Percentiles rank a stretch among this genome's conserved stretches.
Evolutionary conservation across 2,888 invertebrate genomes (phyloP).

Genomic region (Andrena haemorrhoa): DNA sequence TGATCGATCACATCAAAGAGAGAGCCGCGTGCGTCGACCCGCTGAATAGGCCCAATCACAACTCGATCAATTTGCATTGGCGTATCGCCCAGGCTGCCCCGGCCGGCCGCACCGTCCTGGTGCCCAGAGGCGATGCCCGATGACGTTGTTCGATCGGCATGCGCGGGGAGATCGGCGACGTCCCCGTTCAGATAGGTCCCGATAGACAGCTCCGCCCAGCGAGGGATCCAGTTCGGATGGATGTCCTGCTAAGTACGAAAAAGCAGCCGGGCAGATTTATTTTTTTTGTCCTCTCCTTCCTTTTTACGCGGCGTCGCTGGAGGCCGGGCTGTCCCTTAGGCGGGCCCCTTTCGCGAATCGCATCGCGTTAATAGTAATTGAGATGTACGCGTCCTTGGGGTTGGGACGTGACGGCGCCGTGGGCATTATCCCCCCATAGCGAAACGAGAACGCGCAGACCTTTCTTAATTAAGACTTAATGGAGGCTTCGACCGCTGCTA

Average conservation of each 20-base stretch:
- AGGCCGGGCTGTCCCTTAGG: constrained; percentile 27
- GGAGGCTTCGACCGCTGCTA: constrained; percentile 47
- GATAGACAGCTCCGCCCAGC: constrained; percentile 54
- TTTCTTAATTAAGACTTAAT: constrained; percentile 67
- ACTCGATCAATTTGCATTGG: constrained; percentile 64
- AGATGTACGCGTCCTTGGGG: constrained; percentile 61
- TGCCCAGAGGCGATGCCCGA: constrained; percentile 17
- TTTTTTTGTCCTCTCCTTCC: constrained; percentile 1
- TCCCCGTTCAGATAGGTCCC: constrained; percentile 44
- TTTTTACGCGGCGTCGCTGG: constrained; percentile 24
- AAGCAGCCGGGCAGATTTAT: constrained; percentile 19
- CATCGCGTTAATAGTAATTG: constrained; percentile 58
- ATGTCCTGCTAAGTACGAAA: constrained; percentile 54
- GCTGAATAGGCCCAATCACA: constrained; percentile 54
- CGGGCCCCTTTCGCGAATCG: constrained; percentile 19
- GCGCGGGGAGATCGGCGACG: constrained; percentile 34
- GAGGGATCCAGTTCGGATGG: constrained; percentile 59
- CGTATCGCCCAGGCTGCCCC: constrained; percentile 18
- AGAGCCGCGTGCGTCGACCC: constrained; percentile 53
- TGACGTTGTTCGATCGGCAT: constrained; percentile 17
- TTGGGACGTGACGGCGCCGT: constrained; percentile 48
- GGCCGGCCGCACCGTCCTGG: neutral
- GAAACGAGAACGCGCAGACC: constrained; percentile 39
- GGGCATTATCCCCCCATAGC: constrained; percentile 48
- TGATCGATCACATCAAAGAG: constrained; percentile 59